These are phyloP conservation scores for Ibidorhyncha struthersii DNA, from an alignment of 2,113 vertebrate genomes.

Conservation along the genomic window DNA sequence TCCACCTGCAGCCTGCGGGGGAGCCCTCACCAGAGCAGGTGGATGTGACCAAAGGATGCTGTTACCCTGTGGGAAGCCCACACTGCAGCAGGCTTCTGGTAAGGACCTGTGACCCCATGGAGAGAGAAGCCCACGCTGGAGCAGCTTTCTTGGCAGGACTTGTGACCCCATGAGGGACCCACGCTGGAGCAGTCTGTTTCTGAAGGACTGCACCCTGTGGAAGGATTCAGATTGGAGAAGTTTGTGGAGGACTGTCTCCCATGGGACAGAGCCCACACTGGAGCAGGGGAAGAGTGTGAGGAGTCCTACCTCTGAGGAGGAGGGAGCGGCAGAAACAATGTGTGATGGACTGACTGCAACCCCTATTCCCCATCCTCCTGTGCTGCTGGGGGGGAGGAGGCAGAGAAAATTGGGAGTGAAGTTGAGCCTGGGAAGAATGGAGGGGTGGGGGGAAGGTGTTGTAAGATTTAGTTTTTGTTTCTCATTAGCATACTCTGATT, in stretches of 20 bases:
- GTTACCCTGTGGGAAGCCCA: not conserved
- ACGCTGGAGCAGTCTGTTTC: not conserved
- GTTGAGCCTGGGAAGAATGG: not conserved
- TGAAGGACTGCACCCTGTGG: not conserved
- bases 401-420: not conserved
- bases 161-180: not conserved
- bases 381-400: no score
- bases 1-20: not conserved
- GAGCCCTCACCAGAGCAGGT: not conserved
- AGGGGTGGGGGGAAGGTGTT: not conserved
- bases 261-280: not conserved
- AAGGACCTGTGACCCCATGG: not conserved
- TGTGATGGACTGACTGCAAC: not conserved
- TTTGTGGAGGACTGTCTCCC: not conserved
- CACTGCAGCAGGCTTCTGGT: not conserved
- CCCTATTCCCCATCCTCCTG: not conserved
- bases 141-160: not conserved
- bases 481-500: not conserved
- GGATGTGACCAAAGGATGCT: not conserved
- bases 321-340: no score
- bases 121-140: not conserved
- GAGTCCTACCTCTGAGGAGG: not conserved
- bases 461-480: not conserved
- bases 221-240: not conserved
- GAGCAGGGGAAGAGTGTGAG: not conserved